Evolutionary conservation across 2,797 vertebrate species (phyloP).

Genomic region (Cephalopachus bancanus): DNA sequence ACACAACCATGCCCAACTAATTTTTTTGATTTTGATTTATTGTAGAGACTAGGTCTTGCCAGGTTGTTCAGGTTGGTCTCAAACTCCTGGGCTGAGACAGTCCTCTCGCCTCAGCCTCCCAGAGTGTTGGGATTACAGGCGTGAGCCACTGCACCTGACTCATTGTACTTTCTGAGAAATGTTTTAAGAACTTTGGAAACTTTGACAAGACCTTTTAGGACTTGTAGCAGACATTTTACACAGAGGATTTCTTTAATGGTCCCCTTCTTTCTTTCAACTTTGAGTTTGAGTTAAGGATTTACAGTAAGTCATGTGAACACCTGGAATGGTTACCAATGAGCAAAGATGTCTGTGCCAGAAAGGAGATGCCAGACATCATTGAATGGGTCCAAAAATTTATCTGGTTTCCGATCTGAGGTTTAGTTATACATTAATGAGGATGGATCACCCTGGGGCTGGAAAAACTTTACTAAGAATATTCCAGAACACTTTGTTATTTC

Average conservation of each 20-base stretch:
- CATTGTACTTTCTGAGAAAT: neutral
- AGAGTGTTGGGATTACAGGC: no score
- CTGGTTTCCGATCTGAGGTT: slow-evolving; percentile 3
- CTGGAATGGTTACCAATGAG: neutral
- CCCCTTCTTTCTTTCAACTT: slow-evolving; percentile 4
- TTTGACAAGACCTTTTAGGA: neutral
- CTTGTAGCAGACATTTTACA: neutral
- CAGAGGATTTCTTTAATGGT: neutral
- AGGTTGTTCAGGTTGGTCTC: no score
- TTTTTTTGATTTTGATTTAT: no score
- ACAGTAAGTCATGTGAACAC: neutral
- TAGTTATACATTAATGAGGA: neutral
- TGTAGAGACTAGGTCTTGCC: no score
- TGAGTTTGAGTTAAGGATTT: slow-evolving; percentile 2
- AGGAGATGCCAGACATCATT: neutral
- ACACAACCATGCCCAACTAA: no score
- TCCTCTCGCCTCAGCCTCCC: no score
- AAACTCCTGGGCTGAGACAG: no score
- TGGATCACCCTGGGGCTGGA: neutral
- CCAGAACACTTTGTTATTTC: neutral
- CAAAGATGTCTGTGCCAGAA: neutral
- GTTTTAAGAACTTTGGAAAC: neutral
- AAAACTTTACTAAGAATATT: neutral
- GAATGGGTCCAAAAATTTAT: neutral
- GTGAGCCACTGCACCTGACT: neutral